Percentiles rank a stretch among this genome's conserved stretches.
Evolutionary conservation across 1,140 invertebrate species (phyloP).

Genomic region (Drosophila mayri): DNA sequence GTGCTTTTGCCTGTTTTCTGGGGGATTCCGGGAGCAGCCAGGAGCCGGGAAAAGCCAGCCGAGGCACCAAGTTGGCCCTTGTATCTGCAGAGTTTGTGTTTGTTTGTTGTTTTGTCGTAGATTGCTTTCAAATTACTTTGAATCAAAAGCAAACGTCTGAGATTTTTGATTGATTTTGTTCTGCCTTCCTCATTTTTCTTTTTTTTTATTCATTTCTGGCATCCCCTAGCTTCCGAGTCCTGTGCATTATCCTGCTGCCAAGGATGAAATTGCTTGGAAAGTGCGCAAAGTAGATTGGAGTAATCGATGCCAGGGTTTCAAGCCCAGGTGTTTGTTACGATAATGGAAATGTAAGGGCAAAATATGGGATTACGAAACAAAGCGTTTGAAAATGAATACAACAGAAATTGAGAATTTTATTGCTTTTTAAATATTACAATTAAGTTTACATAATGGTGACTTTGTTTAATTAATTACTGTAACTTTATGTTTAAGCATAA

Average conservation of each 20-base stretch:
- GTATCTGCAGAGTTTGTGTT: conserved; percentile 63
- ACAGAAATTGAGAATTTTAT: background rate
- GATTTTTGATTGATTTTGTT: conserved; percentile 77
- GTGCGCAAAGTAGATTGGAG: conserved; percentile 73
- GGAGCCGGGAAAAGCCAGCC: conserved; percentile 11
- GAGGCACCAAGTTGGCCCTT: conserved; percentile 57
- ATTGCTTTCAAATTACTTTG: conserved; percentile 82
- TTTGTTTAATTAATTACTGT: too few species aligned
- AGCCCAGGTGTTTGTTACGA: conserved; percentile 26
- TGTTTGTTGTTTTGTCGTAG: conserved; percentile 66
- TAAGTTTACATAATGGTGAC: background rate
- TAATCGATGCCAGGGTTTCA: conserved; percentile 23
- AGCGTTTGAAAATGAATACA: background rate
- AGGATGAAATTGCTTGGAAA: conserved; percentile 77
- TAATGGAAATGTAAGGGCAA: conserved; percentile 32
- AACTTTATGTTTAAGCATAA: too few species aligned
- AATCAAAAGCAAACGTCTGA: conserved; percentile 58
- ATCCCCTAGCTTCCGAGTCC: background rate
- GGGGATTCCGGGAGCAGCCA: background rate
- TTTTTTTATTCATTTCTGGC: conserved; percentile 25
- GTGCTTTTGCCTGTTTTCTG: conserved; percentile 43
- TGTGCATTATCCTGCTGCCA: conserved; percentile 45
- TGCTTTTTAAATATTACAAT: background rate
- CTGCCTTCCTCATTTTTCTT: conserved; percentile 21
- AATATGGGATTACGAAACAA: conserved; percentile 8